Evolutionary conservation across 2,888 invertebrate species (phyloP), one percentile per base, ranked within the genome.

Genomic region (Chymomyza procnemis): DNA sequence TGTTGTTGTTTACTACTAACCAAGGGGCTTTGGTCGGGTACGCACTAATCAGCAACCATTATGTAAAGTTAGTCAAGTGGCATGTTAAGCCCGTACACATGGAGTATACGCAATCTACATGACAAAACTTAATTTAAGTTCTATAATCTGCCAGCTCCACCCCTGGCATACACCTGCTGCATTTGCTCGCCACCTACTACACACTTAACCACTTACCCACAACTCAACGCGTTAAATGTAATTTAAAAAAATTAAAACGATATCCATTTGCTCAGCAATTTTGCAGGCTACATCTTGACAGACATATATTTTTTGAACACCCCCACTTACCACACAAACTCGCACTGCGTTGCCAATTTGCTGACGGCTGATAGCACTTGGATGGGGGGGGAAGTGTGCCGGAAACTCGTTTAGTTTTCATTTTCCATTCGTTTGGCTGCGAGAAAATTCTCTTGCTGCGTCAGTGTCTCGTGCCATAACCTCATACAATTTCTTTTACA

Each of bases 321-420:
- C 59, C 64, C 64, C 48, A 54, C n/a, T n/a, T n/a, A n/a, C n/a
- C n/a, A n/a, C n/a, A 55, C 19, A 74, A 62, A 61, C 75, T 73
- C 77, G 78, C 83, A 78, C 59, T 80, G 78, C 81, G 81, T 75
- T 80, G 80, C 74, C 84, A 83, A 83, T 83, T 83, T 83, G 83
- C 34, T 41, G 26, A 4, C 26, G 26, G 26, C 82, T 84, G 84
- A 80, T 78, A 77, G 79, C 67, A 69, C 56, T 21, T 12, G 63
- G 63, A 61, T 64, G 67, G 52, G 47, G 34, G 9, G 61, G 21
- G 61, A 52, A 50, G 52, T 5, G 2, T 6, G 18, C 9, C 26
- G 46, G 71, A 79, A 84, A 82, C 83, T 83, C 85, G 85, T 83
- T 83, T 83, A 84, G 84, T 84, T 83, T 84, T 80, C 84, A 84